Percentiles rank a stretch among this genome's conserved stretches.
These are phyloP conservation scores for Sesia apiformis DNA, from an alignment of 2,888 invertebrate species.

Conservation along the genomic window DNA sequence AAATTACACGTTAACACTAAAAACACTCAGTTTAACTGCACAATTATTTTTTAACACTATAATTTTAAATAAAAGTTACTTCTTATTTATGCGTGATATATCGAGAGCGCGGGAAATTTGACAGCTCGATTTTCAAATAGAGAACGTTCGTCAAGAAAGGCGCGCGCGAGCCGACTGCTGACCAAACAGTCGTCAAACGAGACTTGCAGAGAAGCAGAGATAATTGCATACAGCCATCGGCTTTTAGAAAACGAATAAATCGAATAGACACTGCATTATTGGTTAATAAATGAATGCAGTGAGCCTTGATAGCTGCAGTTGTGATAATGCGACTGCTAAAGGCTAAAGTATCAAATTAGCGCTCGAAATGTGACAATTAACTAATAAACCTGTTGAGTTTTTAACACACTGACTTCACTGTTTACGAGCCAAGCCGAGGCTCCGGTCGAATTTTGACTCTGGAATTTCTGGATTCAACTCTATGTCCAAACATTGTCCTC, in stretches of 20 bases:
- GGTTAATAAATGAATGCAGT: conserved; percentile 24
- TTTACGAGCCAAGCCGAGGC: too few species aligned
- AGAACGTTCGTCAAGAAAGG: conserved; percentile 27
- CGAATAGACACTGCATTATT: conserved; percentile 48
- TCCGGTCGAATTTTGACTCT: too few species aligned
- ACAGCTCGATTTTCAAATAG: conserved; percentile 19
- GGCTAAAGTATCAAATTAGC: too few species aligned
- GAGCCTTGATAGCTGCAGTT: too few species aligned
- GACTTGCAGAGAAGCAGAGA: conserved; percentile 21
- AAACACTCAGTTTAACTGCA: conserved; percentile 13
- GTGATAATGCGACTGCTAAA: too few species aligned
- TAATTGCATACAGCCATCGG: conserved; percentile 37
- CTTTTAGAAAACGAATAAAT: conserved; percentile 66
- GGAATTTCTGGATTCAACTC: too few species aligned
- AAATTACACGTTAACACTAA: conserved; percentile 18
- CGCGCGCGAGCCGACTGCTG: conserved; percentile 41
- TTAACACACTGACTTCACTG: not conserved
- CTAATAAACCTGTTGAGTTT: not conserved
- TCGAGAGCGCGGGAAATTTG: conserved; percentile 9
- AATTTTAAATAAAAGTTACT: not conserved
- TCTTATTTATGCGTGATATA: not conserved
- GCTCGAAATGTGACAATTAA: not conserved
- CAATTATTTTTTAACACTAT: conserved; percentile 8
- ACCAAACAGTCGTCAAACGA: not conserved
- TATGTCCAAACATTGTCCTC: too few species aligned